phyloP scores from a whole-genome alignment of 2,113 vertebrate species.

The Hyperopisus bebe region DNA sequence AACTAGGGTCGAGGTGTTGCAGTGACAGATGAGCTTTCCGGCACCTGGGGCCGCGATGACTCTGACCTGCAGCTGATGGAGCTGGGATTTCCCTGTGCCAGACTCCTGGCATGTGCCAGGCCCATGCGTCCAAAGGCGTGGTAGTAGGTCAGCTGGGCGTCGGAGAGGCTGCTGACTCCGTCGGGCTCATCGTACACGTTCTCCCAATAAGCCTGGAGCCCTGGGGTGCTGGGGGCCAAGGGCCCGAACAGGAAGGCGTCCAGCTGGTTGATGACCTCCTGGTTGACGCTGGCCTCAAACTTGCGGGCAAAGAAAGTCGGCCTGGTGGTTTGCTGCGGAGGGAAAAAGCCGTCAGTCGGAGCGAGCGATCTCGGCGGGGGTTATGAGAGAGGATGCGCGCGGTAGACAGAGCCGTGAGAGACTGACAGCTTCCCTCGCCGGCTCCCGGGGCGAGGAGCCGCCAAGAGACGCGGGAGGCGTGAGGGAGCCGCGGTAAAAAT shows the following conservation, averaged over 20 bases:
- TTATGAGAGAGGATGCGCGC: neutral
- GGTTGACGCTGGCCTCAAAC: constrained; percentile 92
- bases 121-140: constrained; percentile 83
- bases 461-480: neutral
- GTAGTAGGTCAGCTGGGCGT: constrained; percentile 79
- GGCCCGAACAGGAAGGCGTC: constrained; percentile 85
- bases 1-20: neutral
- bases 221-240: constrained; percentile 70
- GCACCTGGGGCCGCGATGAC: neutral
- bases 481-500: neutral
- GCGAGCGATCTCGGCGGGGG: neutral
- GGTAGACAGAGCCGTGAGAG: neutral
- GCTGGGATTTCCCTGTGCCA: constrained; percentile 64
- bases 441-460: neutral
- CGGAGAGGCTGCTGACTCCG: constrained; percentile 70
- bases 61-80: constrained; percentile 86
- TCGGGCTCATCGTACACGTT: constrained; percentile 83
- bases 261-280: constrained; percentile 92
- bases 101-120: constrained; percentile 64
- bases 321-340: constrained; percentile 81
- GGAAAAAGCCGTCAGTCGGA: neutral
- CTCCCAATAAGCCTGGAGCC: constrained; percentile 89
- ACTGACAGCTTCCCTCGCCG: neutral
- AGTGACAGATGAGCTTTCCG: neutral
- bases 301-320: constrained; percentile 97